These are phyloP conservation scores for Anabacerthia variegaticeps DNA, from an alignment of 2,797 vertebrate genomes.

Conservation along the genomic window DNA sequence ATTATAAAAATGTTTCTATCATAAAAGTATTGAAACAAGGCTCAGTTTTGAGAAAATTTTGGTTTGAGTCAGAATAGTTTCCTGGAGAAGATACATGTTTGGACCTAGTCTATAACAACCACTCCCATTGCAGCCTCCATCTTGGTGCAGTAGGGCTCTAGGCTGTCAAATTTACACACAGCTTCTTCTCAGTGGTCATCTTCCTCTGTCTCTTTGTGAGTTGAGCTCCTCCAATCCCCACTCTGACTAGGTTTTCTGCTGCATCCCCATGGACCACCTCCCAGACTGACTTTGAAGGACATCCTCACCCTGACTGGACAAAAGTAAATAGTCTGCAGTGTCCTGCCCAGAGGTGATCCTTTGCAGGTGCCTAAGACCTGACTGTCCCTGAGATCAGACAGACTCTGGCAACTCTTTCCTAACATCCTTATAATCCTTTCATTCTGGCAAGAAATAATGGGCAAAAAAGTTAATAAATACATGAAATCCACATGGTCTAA, in stretches of 20 bases:
- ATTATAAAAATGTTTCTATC: background rate
- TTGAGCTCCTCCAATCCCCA: background rate
- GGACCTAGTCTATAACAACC: rapidly evolving
- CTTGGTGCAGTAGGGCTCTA: background rate
- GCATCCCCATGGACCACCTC: background rate
- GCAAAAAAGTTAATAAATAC: background rate
- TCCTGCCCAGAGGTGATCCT: background rate
- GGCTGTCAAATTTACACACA: background rate
- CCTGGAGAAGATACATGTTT: background rate
- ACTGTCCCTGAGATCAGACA: background rate
- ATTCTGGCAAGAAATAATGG: background rate
- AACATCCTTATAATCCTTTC: background rate
- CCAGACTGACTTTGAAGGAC: background rate
- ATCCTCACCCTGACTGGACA: rapidly evolving
- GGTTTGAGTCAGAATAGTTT: background rate
- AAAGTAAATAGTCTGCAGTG: background rate
- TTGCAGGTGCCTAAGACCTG: rapidly evolving
- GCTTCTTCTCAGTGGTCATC: background rate
- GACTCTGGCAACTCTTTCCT: background rate
- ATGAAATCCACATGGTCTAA: background rate
- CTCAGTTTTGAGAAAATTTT: background rate
- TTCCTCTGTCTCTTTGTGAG: background rate
- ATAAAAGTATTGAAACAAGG: background rate
- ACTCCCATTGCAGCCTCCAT: background rate
- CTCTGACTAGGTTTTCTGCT: background rate